A percentile compares a stretch with the other conserved stretches of the same genome.
Evolutionary conservation across 1,140 invertebrate genomes (phyloP).

Genomic region (Plodia interpunctella): DNA sequence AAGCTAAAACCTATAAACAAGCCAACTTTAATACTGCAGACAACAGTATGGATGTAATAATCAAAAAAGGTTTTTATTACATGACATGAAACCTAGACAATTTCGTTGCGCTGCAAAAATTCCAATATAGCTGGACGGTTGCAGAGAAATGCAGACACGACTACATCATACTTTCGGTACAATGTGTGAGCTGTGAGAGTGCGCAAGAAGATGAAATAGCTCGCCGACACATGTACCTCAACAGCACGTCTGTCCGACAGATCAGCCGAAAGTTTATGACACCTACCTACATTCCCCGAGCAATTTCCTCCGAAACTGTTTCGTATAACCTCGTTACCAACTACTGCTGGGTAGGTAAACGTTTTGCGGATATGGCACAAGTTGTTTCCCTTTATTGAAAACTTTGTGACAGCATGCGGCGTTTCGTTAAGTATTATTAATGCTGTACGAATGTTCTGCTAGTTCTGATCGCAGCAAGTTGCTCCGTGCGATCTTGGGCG

Average conservation of each 20-base stretch:
- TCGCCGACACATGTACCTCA: slow-evolving; percentile 47
- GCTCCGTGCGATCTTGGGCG: neutral
- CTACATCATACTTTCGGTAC: slow-evolving; percentile 5
- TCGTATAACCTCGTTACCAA: slow-evolving; percentile 61
- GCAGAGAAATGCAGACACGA: neutral
- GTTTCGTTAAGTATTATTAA: slow-evolving; percentile 3
- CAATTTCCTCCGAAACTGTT: slow-evolving; percentile 58
- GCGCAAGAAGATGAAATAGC: slow-evolving; percentile 27
- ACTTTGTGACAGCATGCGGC: slow-evolving; percentile 17
- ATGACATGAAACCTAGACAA: neutral
- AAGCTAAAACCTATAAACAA: neutral
- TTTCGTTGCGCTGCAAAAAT: slow-evolving; percentile 3
- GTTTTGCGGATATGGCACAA: slow-evolving; percentile 47
- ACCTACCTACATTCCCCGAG: slow-evolving; percentile 47
- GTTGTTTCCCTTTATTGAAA: slow-evolving; percentile 59
- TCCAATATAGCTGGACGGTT: slow-evolving; percentile 24
- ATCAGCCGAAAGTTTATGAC: slow-evolving; percentile 59
- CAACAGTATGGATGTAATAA: neutral
- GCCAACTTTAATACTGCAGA: neutral
- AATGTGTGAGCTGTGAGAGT: neutral
- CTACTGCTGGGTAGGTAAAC: slow-evolving; percentile 45
- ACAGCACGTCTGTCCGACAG: slow-evolving; percentile 45
- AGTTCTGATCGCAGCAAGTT: neutral
- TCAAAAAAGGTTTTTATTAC: neutral
- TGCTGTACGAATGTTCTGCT: neutral